Base-by-base conservation (phyloP, 2,888 invertebrate genomes). In the Germaria angustata region DNA sequence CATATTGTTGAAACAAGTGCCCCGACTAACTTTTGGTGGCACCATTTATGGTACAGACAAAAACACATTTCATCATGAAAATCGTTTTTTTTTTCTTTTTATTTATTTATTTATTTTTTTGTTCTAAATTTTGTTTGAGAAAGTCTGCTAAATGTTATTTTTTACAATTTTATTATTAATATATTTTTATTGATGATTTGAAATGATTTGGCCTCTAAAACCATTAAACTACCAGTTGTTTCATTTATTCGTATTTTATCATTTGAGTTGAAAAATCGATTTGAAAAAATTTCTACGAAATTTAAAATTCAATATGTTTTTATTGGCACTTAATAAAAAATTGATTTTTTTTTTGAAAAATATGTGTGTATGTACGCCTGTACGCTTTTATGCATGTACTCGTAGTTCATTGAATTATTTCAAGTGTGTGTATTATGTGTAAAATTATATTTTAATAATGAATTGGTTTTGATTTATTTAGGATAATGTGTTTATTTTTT, bases 291-390 rank as follows among this genome's bases (percentile, higher is more conserved):
- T 0, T 9, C 0, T 11, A 13, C 7, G 41, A 71, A 51, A 13
- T 15, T 28, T 9, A 41, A 49, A 17, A 15, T 34, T 3, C 4
- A 11, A 65, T 34, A 65, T 65, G 13, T 71, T 65, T 75, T 57
- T 51, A 80, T 71, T 75, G 65, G 75, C 75, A 76, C 65, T 71
- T 66, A 71, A 71, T 51, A 24, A 66, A 15, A 55, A 71, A 73
- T 39, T 8, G 55, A 32, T n/a, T n/a, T n/a, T n/a, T n/a, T n/a
- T n/a, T n/a, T n/a, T n/a, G n/a, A n/a, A n/a, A n/a, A n/a, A n/a
- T n/a, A n/a, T n/a, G n/a, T n/a, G n/a, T n/a, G n/a, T n/a, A n/a
- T n/a, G n/a, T n/a, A n/a, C n/a, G n/a, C n/a, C n/a, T n/a, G n/a
- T n/a, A n/a, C n/a, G 32, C 15, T 61, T 65, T 63, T 44, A 39